phyloP scores from a whole-genome alignment of 2,113 vertebrate species.

The Scytalopus superciliaris region DNA sequence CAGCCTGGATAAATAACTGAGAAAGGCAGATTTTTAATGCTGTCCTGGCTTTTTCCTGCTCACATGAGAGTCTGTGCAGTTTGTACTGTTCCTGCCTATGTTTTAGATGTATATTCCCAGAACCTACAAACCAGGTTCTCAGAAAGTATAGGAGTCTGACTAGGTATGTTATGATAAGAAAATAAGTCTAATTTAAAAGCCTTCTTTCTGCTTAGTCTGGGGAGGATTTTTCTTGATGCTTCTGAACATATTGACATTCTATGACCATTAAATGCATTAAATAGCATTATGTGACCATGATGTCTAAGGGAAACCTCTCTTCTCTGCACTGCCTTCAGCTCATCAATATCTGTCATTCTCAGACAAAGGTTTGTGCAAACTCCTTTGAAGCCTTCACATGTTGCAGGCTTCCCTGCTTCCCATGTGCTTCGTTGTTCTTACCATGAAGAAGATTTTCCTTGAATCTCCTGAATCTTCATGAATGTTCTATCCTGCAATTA shows the following conservation, averaged over 20 bases:
- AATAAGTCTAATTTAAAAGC: background rate
- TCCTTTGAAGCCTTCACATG: background rate
- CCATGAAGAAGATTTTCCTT: background rate
- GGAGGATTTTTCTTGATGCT: background rate
- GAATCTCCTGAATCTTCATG: background rate
- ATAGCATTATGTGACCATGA: background rate
- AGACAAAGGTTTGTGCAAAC: background rate
- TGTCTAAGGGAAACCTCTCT: background rate
- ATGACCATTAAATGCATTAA: no score
- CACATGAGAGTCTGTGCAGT: background rate
- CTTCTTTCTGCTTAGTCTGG: background rate
- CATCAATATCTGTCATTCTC: fast-evolving
- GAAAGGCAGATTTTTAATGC: background rate
- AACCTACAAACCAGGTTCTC: background rate
- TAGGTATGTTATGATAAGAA: fast-evolving
- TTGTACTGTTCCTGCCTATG: background rate
- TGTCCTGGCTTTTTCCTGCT: background rate
- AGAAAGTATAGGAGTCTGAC: background rate
- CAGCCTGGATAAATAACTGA: background rate
- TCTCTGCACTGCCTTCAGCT: background rate
- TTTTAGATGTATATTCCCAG: fast-evolving
- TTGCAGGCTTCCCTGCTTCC: background rate
- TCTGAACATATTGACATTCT: no score
- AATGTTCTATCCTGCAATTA: background rate
- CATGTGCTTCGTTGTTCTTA: background rate